Evolutionary conservation across 2,888 invertebrate genomes (phyloP).

Genomic region (Ditula angustiorana): DNA sequence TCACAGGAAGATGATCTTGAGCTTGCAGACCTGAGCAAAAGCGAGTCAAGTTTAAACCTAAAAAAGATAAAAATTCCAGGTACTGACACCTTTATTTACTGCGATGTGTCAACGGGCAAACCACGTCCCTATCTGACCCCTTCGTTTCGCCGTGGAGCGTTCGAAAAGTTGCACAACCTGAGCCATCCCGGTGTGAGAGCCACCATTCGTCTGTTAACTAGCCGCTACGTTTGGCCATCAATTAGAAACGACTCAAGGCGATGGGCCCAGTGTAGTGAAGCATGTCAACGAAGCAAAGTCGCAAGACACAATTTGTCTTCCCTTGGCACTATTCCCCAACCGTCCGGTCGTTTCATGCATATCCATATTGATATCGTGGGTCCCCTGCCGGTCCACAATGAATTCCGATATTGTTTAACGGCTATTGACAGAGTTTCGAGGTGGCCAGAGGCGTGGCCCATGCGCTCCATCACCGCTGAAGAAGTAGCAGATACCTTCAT

Average conservation of each 20-base stretch:
- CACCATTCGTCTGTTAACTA: constrained; percentile 46
- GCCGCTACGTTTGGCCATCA: constrained; percentile 59
- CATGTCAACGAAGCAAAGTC: constrained; percentile 53
- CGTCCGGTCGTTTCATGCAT: constrained; percentile 41
- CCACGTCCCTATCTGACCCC: constrained; percentile 41
- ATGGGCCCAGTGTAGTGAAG: constrained; percentile 53
- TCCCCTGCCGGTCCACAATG: constrained; percentile 42
- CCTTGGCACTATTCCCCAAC: constrained; percentile 31
- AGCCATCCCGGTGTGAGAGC: constrained; percentile 43
- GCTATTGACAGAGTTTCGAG: no score
- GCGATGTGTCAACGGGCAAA: constrained; percentile 40
- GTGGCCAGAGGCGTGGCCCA: no score
- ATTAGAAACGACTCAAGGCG: constrained; percentile 51
- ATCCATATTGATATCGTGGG: constrained; percentile 63
- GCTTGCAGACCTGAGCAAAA: neutral
- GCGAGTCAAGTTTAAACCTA: neutral
- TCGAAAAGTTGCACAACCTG: constrained; percentile 40
- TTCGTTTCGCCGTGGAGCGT: constrained; percentile 28
- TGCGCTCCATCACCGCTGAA: no score
- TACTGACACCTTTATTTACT: constrained; percentile 30
- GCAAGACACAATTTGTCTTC: constrained; percentile 41
- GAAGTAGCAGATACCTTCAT: no score
- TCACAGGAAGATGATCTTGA: neutral
- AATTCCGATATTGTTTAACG: constrained; percentile 43
- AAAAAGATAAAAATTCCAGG: neutral